Base-by-base conservation (phyloP, 2,888 invertebrate genomes). In the Zygaena filipendulae region DNA sequence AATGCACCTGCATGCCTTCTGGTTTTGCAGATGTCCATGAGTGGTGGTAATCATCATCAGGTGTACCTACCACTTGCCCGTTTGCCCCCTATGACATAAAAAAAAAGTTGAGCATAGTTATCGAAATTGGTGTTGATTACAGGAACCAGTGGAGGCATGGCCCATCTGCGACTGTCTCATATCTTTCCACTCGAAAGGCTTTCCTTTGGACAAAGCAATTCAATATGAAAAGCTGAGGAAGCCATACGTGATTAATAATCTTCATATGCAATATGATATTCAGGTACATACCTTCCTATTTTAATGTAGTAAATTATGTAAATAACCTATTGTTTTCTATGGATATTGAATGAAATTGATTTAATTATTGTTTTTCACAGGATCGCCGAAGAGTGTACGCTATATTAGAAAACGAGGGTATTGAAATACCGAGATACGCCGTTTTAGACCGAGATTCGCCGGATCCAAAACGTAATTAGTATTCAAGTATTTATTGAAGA, bases 201-300 rank as follows among this genome's bases (percentile, higher is more conserved):
- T 99, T 74, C 99, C 99, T 1, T 81, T 99, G 38, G 95, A 97
- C 56, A 98, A 98, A 80, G 98, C 98, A 13, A 95, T 98, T 49
- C 91, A 91, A 52, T 99, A 99, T 75, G 92, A 96, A 30, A 91
- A 91, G 52, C 80, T 97, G 33, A 84, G 96, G 43, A 92, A 92
- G 63, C 98, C 99, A 0, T 98, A 96, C 62, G 92, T 97, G 41
- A 94, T 99, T 49, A 99, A 99, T 70, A 97, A 99, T 81, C 85
- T 99, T 44, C 93, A 95, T 52, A 95, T 97, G 91, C 99, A 99
- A 68, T 98, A 95, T 74, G 95, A 95, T 63, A 92, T 99, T 54
- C 96, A 92, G 83, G 91, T 92, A 77, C 60, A 35, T 41, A 24
- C 33, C 2, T 13, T 19, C 26, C 7, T 14, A 16, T 29, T 27